A percentile compares a stretch with the other conserved stretches of the same genome.
These are phyloP conservation scores for Trachemys scripta DNA, from an alignment of 2,113 vertebrate species.

Conservation along the genomic window DNA sequence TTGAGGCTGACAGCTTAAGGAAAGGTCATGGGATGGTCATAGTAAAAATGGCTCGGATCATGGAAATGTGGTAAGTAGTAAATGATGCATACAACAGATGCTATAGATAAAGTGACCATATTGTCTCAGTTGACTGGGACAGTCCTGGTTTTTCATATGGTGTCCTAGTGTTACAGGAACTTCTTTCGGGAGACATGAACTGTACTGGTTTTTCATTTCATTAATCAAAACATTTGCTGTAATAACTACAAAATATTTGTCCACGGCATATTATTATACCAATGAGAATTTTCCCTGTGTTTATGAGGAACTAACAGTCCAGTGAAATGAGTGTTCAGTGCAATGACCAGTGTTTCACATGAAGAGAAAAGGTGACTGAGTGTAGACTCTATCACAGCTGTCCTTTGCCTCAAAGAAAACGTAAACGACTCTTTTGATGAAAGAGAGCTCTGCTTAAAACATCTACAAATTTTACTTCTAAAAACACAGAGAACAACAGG, in stretches of 20 bases:
- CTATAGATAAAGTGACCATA: background rate
- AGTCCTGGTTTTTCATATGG: background rate
- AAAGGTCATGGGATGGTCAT: background rate
- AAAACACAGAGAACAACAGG: slow-evolving; percentile 46
- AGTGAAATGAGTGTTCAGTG: background rate
- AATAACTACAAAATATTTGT: slow-evolving; percentile 14
- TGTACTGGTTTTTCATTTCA: background rate
- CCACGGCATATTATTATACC: slow-evolving; percentile 46
- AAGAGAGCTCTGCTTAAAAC: slow-evolving; percentile 31
- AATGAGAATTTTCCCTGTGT: slow-evolving; percentile 51
- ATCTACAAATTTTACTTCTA: slow-evolving; percentile 32
- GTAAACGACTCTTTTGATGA: slow-evolving; percentile 59
- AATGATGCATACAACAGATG: background rate
- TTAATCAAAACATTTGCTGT: background rate
- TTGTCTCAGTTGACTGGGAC: background rate
- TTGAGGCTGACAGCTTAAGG: background rate
- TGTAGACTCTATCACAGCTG: slow-evolving; percentile 47
- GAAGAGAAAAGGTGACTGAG: slow-evolving; percentile 32
- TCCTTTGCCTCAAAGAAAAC: slow-evolving; percentile 54
- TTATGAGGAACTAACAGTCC: slow-evolving; percentile 18
- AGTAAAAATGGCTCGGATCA: background rate
- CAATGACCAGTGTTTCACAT: background rate
- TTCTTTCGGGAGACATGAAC: background rate
- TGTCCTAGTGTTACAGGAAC: background rate
- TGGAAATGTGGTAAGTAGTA: background rate